Conservation (phyloP, 2,113 vertebrate species). For the Pholis gunnellus region DNA sequence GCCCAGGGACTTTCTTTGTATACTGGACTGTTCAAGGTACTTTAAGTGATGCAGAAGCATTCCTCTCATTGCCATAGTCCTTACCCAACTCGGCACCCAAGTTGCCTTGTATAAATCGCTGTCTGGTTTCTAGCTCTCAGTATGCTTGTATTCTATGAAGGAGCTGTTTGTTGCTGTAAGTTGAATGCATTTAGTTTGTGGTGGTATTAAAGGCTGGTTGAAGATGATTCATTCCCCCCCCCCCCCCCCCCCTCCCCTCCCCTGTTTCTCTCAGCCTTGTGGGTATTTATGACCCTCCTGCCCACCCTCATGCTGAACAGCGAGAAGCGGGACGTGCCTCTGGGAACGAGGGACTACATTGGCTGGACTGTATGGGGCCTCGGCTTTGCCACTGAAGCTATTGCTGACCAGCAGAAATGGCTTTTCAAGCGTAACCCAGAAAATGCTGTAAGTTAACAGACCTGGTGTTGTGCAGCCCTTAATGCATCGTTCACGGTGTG, state of each 20-base stretch:
- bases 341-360: conserved; percentile 82
- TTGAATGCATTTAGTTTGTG: conserved; percentile 12
- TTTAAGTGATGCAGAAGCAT: conserved; percentile 17
- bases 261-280: conserved; percentile 75
- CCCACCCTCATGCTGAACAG: conserved; percentile 87
- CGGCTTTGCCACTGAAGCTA: conserved; percentile 81
- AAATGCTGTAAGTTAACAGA: conserved; percentile 80
- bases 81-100: conserved; percentile 27
- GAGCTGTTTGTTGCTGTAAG: not conserved
- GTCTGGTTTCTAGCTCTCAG: conserved; percentile 34
- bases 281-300: conserved; percentile 87
- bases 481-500: not conserved
- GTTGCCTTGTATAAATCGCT: conserved; percentile 50
- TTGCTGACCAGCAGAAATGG: conserved; percentile 89
- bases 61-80: conserved; percentile 26
- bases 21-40: conserved; percentile 89
- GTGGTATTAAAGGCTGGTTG: conserved; percentile 10
- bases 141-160: conserved; percentile 41
- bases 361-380: conserved; percentile 86
- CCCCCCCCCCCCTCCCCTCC: too few species aligned
- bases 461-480: not conserved
- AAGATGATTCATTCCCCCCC: not conserved
- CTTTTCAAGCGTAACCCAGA: conserved; percentile 83
- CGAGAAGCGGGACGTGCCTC: conserved; percentile 75
- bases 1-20: conserved; percentile 84